Evolutionary conservation across 2,888 invertebrate genomes (phyloP).

Genomic region (Stegophylla sp.): DNA sequence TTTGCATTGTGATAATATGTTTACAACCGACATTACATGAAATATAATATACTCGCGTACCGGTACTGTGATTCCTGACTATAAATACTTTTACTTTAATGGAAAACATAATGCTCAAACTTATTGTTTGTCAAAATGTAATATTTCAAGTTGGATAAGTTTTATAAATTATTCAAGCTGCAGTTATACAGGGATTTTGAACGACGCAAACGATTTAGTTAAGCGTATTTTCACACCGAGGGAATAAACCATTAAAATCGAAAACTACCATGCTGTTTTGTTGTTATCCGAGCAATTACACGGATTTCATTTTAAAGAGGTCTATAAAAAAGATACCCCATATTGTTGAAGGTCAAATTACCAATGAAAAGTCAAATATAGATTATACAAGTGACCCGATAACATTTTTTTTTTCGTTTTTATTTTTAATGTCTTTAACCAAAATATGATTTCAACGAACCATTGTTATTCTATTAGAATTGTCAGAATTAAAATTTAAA

Average conservation of each 20-base stretch:
- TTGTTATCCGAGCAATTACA: conserved; percentile 33
- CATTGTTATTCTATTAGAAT: conserved; percentile 17
- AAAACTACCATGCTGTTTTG: background rate
- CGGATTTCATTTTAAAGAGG: conserved; percentile 31
- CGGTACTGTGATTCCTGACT: too few relatives aligned
- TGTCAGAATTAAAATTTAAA: background rate
- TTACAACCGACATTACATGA: background rate
- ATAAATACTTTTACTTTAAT: background rate
- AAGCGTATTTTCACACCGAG: background rate
- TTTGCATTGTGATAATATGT: background rate
- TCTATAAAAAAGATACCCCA: background rate
- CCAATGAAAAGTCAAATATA: background rate
- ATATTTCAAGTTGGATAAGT: background rate
- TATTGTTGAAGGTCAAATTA: background rate
- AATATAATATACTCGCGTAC: too few relatives aligned
- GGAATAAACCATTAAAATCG: conserved; percentile 34
- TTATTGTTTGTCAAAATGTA: background rate
- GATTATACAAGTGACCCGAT: background rate
- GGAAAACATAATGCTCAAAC: background rate
- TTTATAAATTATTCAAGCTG: conserved; percentile 28
- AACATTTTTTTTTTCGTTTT: background rate
- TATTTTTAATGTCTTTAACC: background rate
- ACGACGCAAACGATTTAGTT: background rate
- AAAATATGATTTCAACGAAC: background rate
- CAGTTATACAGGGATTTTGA: conserved; percentile 13